Conservation (phyloP, 2,888 invertebrate species). For the Drosophila atroscutellata region DNA sequence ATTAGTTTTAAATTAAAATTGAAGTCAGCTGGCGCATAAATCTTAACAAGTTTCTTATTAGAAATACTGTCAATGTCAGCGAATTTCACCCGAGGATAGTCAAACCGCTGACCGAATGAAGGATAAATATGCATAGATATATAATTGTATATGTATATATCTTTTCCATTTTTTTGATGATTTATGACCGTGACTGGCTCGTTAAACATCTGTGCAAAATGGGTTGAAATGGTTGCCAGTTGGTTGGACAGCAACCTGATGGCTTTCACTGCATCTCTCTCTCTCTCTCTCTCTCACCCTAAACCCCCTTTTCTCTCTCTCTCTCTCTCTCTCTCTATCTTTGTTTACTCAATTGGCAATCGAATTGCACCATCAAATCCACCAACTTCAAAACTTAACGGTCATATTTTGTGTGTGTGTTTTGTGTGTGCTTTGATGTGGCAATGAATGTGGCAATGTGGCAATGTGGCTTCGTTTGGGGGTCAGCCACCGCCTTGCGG, state of each 20-base stretch:
- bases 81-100: conserved; percentile 57
- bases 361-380: conserved; percentile 32
- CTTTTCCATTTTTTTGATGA: conserved; percentile 54
- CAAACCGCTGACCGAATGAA: conserved; percentile 33
- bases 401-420: conserved; percentile 43
- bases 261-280: conserved; percentile 64
- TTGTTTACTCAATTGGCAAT: conserved; percentile 64
- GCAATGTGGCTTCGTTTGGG: conserved; percentile 55
- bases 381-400: conserved; percentile 27
- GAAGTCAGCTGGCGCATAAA: conserved; percentile 62
- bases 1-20: conserved; percentile 74
- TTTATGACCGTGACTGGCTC: conserved; percentile 71
- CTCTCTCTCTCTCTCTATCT: not conserved
- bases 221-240: conserved; percentile 45
- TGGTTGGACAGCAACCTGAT: conserved; percentile 32
- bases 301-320: not conserved
- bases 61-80: conserved; percentile 73
- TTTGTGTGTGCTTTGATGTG: conserved; percentile 19
- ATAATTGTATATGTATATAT: conserved; percentile 28
- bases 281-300: conserved; percentile 13
- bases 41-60: conserved; percentile 72
- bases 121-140: conserved; percentile 29
- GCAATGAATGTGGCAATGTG: conserved; percentile 37
- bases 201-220: conserved; percentile 78
- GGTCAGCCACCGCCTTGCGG: conserved; percentile 76